Base-by-base conservation (phyloP, 2,888 invertebrate genomes). In the Eucriotettix oculatus region DNA sequence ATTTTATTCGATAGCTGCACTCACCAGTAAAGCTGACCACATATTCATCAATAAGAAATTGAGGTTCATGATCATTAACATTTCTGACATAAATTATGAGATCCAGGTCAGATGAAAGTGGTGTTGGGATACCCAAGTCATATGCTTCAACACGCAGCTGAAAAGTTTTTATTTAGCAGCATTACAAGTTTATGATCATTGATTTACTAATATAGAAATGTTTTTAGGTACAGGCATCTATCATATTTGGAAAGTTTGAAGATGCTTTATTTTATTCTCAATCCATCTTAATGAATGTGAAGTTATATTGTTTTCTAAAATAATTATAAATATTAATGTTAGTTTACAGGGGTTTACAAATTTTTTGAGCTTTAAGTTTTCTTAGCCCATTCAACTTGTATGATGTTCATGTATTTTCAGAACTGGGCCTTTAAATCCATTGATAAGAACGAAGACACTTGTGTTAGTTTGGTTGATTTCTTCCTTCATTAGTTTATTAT, bases 91-190 rank as follows among this genome's bases (percentile, higher is more conserved):
- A 91, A 65, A 94, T 84, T 7, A 87, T 89, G 1, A 94, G 73
- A 73, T 94, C 93, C 53, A 94, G 75, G 72, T 92, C 93, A 0
- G 90, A 86, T 67, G 90, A 90, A 5, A 94, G 74, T 0, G 92
- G 85, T 0, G 92, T 91, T 0, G 94, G 93, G 0, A 85, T 76
- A 0, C 94, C 94, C 59, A 92, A 79, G 74, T 94, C 94, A 70
- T 86, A 90, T 0, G 93, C 93, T 76, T 93, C 92, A 54, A 94
- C 85, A 66, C 93, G 79, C 61, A 94, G 84, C 91, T 93, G 72
- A 48, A 71, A 72, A 48, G 12, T 14, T n/a, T 48, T 48, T 48
- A n/a, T n/a, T 48, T 14, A 48, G n/a, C 48, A 48, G 48, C 2
- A 12, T 48, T 5, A n/a, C n/a, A n/a, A 5, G n/a, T 14, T 48